phyloP scores from a whole-genome alignment of 2,888 invertebrate genomes.

The Pollenia griseotomentosa region DNA sequence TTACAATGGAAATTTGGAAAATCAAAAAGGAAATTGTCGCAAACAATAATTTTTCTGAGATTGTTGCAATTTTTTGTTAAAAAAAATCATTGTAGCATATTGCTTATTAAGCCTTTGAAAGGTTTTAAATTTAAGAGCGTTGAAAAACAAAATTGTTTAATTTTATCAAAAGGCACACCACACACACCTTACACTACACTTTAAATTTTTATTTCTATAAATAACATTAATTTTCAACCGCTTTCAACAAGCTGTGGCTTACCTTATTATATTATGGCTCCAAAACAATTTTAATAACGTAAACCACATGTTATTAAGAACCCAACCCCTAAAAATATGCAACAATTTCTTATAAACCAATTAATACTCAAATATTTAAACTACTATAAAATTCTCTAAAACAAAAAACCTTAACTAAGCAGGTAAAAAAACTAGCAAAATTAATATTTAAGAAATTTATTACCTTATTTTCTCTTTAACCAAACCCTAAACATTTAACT shows the following conservation, averaged over 20 bases:
- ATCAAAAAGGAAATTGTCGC: background rate
- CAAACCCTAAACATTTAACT: background rate
- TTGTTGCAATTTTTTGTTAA: no score
- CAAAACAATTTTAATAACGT: background rate
- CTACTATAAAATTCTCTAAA: background rate
- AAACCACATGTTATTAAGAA: background rate
- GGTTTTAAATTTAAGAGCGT: no score
- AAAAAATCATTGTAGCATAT: no score
- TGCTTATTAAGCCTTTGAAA: no score
- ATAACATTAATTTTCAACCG: no score
- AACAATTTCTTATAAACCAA: background rate
- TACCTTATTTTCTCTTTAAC: background rate
- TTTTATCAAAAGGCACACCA: no score
- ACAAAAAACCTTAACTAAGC: background rate
- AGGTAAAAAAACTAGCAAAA: background rate
- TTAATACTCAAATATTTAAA: background rate
- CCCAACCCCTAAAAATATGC: background rate
- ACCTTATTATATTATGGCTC: background rate
- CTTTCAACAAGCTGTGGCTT: background rate
- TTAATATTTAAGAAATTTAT: slow-evolving; percentile 9
- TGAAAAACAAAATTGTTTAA: no score
- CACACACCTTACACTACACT: no score
- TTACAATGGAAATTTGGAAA: background rate
- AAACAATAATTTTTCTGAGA: background rate
- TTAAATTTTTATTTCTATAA: no score